phyloP scores from a whole-genome alignment of 2,888 invertebrate genomes.

The Chloroclysta siterata region DNA sequence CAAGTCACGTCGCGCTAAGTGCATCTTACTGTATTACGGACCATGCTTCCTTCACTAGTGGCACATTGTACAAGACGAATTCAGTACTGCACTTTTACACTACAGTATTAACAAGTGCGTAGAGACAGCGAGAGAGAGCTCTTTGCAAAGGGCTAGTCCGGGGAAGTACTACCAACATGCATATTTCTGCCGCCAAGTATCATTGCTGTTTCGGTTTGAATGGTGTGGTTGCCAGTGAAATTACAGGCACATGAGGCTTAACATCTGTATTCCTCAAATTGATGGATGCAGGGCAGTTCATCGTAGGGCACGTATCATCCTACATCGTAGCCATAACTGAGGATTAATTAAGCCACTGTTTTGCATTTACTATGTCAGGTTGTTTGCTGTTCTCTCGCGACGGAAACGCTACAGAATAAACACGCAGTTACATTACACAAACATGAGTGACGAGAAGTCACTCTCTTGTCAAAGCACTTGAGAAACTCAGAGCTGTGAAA shows the following conservation, averaged over 20 bases:
- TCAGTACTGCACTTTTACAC: conserved; percentile 8
- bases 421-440: conserved; percentile 32
- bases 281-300: too few relatives aligned
- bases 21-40: conserved; percentile 38
- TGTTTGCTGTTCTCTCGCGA: conserved; percentile 24
- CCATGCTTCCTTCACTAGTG: conserved; percentile 26
- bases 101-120: too few relatives aligned
- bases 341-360: not conserved
- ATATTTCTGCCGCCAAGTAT: too few relatives aligned
- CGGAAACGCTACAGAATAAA: conserved; percentile 24
- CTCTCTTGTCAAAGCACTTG: conserved; percentile 30
- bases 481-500: conserved; percentile 17
- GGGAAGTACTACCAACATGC: too few relatives aligned
- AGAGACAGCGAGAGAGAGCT: too few relatives aligned
- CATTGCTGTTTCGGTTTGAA: not conserved
- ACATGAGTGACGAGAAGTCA: conserved; percentile 33
- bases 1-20: conserved; percentile 33
- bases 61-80: conserved; percentile 11
- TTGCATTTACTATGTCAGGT: conserved; percentile 2
- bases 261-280: too few relatives aligned
- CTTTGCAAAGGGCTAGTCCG: too few relatives aligned
- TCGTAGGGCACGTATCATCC: too few relatives aligned
- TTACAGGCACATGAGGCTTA: not conserved
- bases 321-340: too few relatives aligned
- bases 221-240: not conserved